Conservation (phyloP, 2,888 invertebrate genomes). For the Drosophila lacicola region DNA sequence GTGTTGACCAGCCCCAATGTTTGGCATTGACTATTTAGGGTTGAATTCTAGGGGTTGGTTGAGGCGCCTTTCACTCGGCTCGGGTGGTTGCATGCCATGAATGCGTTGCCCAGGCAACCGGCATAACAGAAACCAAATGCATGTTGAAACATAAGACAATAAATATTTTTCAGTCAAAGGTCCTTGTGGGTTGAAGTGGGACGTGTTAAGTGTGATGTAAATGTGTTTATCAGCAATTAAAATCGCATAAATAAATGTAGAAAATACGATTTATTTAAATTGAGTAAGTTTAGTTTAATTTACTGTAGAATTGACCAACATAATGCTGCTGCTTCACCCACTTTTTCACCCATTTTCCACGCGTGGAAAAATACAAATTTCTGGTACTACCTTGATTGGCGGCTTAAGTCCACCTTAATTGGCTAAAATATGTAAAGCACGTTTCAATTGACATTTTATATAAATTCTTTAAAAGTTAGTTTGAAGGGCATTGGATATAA, state of each 20-base stretch:
- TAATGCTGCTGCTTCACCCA: too few species aligned
- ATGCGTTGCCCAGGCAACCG: constrained; percentile 48
- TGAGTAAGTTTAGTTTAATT: too few species aligned
- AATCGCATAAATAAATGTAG: constrained; percentile 20
- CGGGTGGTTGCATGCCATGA: constrained; percentile 46
- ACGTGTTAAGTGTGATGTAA: constrained; percentile 34
- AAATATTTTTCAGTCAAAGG: constrained; percentile 60
- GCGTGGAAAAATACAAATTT: too few species aligned
- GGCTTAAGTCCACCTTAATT: too few species aligned
- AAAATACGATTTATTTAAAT: background rate
- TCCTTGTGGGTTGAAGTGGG: constrained; percentile 27
- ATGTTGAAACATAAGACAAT: constrained; percentile 18
- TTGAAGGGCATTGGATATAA: too few species aligned
- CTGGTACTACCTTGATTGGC: too few species aligned
- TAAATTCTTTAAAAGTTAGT: too few species aligned
- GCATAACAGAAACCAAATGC: constrained; percentile 32
- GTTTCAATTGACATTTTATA: too few species aligned
- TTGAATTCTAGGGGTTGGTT: constrained; percentile 54
- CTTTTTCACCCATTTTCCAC: too few species aligned
- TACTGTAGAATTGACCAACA: too few species aligned
- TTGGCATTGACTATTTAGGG: constrained; percentile 49
- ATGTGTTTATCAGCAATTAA: constrained; percentile 1
- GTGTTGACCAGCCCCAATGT: constrained; percentile 52
- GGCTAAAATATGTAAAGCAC: too few species aligned
- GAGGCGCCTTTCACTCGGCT: constrained; percentile 29